These are phyloP conservation scores for Amphipoea oculea DNA, from an alignment of 2,888 invertebrate species.

Conservation along the genomic window DNA sequence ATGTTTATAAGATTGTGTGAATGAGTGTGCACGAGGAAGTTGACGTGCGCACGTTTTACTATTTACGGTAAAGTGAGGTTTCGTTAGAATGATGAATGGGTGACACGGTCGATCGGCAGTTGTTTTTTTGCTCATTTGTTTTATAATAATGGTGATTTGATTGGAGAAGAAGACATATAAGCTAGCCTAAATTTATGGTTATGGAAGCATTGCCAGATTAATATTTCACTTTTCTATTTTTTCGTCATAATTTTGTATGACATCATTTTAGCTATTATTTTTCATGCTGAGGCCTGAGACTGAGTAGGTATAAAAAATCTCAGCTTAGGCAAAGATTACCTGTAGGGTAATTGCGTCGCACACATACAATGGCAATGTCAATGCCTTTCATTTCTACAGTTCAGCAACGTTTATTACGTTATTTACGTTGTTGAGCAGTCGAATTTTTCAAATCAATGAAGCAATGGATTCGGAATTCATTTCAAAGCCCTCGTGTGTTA, in stretches of 20 bases:
- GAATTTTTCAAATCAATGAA: neutral
- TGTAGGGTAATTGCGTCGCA: neutral
- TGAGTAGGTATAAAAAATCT: neutral
- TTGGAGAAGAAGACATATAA: neutral
- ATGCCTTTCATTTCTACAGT: neutral
- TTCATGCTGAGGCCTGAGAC: neutral
- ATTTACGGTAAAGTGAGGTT: slow-evolving; percentile 26
- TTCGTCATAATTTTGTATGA: neutral
- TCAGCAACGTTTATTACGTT: too few species aligned
- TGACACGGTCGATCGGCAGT: neutral
- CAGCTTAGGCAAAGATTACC: neutral
- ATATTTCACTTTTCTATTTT: neutral
- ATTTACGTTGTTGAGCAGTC: too few species aligned
- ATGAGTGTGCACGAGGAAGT: slow-evolving; percentile 45
- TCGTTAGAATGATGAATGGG: slow-evolving; percentile 21
- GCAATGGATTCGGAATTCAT: neutral
- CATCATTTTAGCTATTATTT: neutral
- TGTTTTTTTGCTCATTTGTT: slow-evolving; percentile 7
- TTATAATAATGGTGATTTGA: neutral
- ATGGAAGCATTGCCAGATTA: neutral
- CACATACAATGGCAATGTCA: neutral
- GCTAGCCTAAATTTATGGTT: neutral
- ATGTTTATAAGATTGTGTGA: slow-evolving; percentile 10
- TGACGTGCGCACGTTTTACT: slow-evolving; percentile 19
- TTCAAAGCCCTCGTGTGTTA: neutral